Conservation (phyloP, 30 jellyfish, hydroid and myxozoan genomes). For the Rhopilema esculentum region DNA sequence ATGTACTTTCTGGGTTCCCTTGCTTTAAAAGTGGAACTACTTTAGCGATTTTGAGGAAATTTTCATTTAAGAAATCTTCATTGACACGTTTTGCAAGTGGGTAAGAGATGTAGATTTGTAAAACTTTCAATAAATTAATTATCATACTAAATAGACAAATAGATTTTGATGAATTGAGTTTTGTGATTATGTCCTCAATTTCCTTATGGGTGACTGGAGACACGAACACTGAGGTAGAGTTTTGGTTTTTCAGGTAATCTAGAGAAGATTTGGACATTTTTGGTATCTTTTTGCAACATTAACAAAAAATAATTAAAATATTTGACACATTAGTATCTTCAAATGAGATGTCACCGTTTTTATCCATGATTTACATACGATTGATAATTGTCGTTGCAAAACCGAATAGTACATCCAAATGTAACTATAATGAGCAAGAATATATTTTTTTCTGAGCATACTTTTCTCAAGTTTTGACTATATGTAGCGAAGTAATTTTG, state of each 20-base stretch:
- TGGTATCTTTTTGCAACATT: slow-evolving; percentile 10
- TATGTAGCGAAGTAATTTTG: too few relatives aligned
- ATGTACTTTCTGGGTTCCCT: too few relatives aligned
- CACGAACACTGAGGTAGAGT: not conserved
- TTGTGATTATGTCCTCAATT: slow-evolving; percentile 34
- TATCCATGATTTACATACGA: slow-evolving; percentile 9
- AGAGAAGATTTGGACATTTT: not conserved
- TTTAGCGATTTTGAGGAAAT: too few relatives aligned
- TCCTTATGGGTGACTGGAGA: slow-evolving; percentile 28
- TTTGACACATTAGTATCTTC: slow-evolving; percentile 8
- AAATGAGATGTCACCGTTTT: slow-evolving; percentile 7
- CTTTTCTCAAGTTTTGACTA: slow-evolving; percentile 12
- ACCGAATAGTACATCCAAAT: too few relatives aligned
- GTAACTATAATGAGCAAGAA: slow-evolving; percentile 6
- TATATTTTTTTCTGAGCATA: slow-evolving; percentile 11
- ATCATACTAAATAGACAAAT: slow-evolving; percentile 11
- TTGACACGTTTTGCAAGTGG: slow-evolving; percentile 3
- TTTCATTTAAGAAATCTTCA: not conserved
- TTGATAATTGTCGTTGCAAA: too few relatives aligned
- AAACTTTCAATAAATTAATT: slow-evolving; percentile 15
- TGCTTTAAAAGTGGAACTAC: too few relatives aligned
- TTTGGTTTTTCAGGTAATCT: slow-evolving; percentile 25
- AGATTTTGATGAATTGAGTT: slow-evolving; percentile 7
- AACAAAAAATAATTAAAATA: not conserved
- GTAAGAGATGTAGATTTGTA: not conserved